phyloP scores from a whole-genome alignment of 2,113 vertebrate genomes.

The Amphiprion ocellaris region DNA sequence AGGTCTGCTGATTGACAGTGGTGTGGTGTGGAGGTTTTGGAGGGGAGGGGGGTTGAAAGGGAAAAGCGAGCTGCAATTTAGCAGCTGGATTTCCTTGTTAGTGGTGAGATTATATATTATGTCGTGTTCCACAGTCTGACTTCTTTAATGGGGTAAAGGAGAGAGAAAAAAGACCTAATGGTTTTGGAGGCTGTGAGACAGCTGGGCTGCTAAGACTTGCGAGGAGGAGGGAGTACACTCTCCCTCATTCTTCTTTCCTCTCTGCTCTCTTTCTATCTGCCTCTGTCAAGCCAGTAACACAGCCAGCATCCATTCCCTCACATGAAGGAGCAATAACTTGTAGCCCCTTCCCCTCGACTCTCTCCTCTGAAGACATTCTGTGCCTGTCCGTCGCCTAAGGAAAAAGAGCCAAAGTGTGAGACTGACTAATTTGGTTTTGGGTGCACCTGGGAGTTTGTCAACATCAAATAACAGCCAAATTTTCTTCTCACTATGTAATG shows the following conservation, averaged over 20 bases:
- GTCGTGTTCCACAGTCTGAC: conserved; percentile 71
- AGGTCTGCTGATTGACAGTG: conserved; percentile 67
- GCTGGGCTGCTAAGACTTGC: conserved; percentile 62
- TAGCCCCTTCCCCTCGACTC: conserved; percentile 40
- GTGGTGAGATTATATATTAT: conserved; percentile 73
- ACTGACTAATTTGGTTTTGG: conserved; percentile 73
- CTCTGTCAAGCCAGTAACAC: conserved; percentile 68
- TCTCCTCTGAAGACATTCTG: conserved; percentile 53
- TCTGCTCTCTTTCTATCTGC: conserved; percentile 23
- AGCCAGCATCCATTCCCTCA: conserved; percentile 58
- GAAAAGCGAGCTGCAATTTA: conserved; percentile 62
- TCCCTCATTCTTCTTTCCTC: conserved; percentile 38
- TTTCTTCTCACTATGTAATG: conserved; percentile 51
- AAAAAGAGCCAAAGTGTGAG: conserved; percentile 57
- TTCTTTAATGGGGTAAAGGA: conserved; percentile 73
- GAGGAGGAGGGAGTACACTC: conserved; percentile 11
- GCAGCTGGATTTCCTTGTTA: conserved; percentile 73
- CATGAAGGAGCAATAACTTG: conserved; percentile 77
- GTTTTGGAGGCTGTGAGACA: conserved; percentile 68
- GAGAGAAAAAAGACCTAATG: conserved; percentile 56
- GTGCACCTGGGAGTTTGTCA: conserved; percentile 75
- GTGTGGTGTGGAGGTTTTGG: conserved; percentile 23
- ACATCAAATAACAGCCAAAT: conserved; percentile 68
- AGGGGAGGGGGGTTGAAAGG: conserved; percentile 25
- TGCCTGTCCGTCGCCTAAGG: conserved; percentile 52